Percentiles rank a stretch among this genome's conserved stretches.
Evolutionary conservation across 2,888 invertebrate species (phyloP).

Genomic region (Chelonus formosanus): DNA sequence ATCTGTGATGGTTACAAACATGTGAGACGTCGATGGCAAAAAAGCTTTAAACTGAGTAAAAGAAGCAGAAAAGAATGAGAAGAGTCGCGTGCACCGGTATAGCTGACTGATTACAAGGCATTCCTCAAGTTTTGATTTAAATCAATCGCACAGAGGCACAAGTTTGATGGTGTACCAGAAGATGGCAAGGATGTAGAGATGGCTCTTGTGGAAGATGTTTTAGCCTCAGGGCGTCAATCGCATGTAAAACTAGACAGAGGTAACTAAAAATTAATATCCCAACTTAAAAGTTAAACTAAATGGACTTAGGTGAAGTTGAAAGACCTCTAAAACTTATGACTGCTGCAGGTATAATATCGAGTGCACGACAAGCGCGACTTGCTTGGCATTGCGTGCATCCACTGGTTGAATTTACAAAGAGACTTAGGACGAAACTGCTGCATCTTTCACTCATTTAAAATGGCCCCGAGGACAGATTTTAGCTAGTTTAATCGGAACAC

Average conservation of each 20-base stretch:
- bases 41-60: constrained; percentile 13
- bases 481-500: constrained; percentile 32
- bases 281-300: not conserved
- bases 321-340: constrained; percentile 11
- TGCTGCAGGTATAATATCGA: not conserved
- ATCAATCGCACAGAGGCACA: constrained; percentile 37
- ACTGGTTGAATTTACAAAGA: constrained; percentile 14
- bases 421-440: not conserved
- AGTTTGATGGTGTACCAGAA: not conserved
- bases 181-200: not conserved
- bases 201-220: not conserved
- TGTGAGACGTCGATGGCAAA: not conserved
- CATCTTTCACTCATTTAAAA: constrained; percentile 5
- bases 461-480: constrained; percentile 30
- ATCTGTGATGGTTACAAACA: too few species aligned
- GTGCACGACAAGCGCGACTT: constrained; percentile 15
- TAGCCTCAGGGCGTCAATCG: constrained; percentile 6
- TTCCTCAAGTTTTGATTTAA: constrained; percentile 41
- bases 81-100: constrained; percentile 56
- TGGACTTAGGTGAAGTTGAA: constrained; percentile 20
- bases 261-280: constrained; percentile 25
- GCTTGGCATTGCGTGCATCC: constrained; percentile 4
- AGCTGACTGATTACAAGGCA: constrained; percentile 55
- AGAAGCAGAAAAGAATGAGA: constrained; percentile 27
- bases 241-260: constrained; percentile 15